Conservation (phyloP, 2,888 invertebrate genomes). For the Torymus auratus region DNA sequence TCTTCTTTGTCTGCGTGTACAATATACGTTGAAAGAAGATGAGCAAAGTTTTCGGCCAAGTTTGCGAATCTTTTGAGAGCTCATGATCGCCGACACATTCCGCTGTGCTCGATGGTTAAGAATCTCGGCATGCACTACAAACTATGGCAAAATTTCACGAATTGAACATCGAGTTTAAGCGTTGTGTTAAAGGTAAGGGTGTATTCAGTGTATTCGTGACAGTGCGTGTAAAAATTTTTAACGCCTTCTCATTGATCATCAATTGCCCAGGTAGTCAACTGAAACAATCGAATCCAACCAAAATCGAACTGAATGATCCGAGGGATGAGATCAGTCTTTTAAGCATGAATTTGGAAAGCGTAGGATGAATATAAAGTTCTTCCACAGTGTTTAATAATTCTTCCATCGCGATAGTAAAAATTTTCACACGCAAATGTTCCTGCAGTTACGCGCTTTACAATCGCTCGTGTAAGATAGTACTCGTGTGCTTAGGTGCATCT, state of each 20-base stretch:
- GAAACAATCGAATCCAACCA: too few relatives aligned
- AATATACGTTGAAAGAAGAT: not conserved
- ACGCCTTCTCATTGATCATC: too few relatives aligned
- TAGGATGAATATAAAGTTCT: too few relatives aligned
- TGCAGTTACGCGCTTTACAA: not conserved
- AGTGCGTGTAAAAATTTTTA: not conserved
- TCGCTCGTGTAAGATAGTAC: not conserved
- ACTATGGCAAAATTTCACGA: slow-evolving; percentile 50
- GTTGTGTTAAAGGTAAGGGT: not conserved
- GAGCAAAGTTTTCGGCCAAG: not conserved
- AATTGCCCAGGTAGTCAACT: too few relatives aligned
- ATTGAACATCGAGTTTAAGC: slow-evolving; percentile 62
- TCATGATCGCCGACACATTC: slow-evolving; percentile 17
- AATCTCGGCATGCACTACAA: slow-evolving; percentile 28
- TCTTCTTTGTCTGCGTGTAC: too few relatives aligned
- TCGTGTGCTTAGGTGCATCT: not conserved
- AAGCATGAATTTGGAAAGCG: too few relatives aligned
- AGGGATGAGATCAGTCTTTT: too few relatives aligned
- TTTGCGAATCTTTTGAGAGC: not conserved
- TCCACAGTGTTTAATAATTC: too few relatives aligned
- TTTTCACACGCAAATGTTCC: not conserved
- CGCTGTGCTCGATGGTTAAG: slow-evolving; percentile 1
- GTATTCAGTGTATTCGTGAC: not conserved
- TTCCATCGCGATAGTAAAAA: not conserved
- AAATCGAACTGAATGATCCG: too few relatives aligned